Evolutionary conservation across 1,140 invertebrate species (phyloP), one percentile per base, ranked within the genome.

Genomic region (Globodera ellingtonae): DNA sequence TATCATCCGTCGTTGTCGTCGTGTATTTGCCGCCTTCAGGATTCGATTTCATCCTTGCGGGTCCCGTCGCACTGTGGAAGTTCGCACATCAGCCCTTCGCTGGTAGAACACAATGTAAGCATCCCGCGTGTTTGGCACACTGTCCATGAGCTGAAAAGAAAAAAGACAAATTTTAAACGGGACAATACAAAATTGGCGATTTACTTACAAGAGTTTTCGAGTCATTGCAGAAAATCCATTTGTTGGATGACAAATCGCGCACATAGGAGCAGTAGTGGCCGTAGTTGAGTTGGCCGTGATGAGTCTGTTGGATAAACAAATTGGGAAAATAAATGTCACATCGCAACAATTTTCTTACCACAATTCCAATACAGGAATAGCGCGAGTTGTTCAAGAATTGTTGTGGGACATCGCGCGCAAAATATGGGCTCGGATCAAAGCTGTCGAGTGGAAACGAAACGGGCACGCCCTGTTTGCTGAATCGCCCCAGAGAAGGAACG

Each of bases 381-480:
- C 15, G 15, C 5, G 50, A 44, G 13, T 79, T 21, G 44, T 2
- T 15, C 46, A 70, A 21, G 7, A 78, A n/a, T 24, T 81, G 21
- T 3, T 93, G 92, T 2, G 67, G 67, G 4, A 70, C 67, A 70
- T 70, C 67, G 56, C 8, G 1, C 1, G 93, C 94, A 24, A 94
- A 89, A 90, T 93, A 95, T 3, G 92, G 92, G 0, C 93, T 94
- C 0, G 94, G 94, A 89, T 95, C 94, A 89, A 95, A 95, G 86
- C 94, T 91, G 79, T 93, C 91, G 80, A 93, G 93, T 0, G 94
- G 94, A 88, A 95, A 95, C 86, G 94, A 93, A 0, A 96, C 95
- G 67, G 94, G 94, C 89, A 95, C 95, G 87, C 95, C 94, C 0
- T 94, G 95, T 89, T 96, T 96, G n/a, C 95, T 93, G 94, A 94